Conservation (phyloP, 2,888 invertebrate species). For the Amphipoea lucens region DNA sequence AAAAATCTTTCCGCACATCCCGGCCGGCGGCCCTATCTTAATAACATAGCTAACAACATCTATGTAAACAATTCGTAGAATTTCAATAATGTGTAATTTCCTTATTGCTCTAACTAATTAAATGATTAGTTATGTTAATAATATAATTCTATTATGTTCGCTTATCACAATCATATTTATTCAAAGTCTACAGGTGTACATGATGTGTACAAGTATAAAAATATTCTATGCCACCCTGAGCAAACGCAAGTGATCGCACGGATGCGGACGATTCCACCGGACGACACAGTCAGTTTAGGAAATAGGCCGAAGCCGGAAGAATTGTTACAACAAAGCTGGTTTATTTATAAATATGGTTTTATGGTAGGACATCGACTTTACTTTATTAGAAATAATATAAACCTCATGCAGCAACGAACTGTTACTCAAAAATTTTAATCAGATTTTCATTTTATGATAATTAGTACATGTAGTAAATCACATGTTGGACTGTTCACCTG, state of each 20-base stretch:
- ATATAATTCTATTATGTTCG: constrained; percentile 15
- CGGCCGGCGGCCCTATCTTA: constrained; percentile 2
- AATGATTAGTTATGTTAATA: constrained; percentile 34
- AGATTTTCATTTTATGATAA: constrained; percentile 26
- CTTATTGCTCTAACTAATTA: constrained; percentile 41
- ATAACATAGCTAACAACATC: constrained; percentile 1
- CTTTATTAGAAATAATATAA: constrained; percentile 17
- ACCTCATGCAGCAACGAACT: background rate
- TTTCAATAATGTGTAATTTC: constrained; percentile 39
- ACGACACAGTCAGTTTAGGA: constrained; percentile 20
- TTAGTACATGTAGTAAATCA: constrained; percentile 3
- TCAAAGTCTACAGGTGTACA: constrained; percentile 13
- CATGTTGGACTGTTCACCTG: constrained; percentile 3
- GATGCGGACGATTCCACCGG: constrained; percentile 15
- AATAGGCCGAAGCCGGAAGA: constrained; percentile 14
- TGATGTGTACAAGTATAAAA: background rate
- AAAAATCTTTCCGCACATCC: background rate
- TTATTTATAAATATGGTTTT: constrained; percentile 34
- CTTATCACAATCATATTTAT: constrained; percentile 26
- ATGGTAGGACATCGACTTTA: constrained; percentile 11
- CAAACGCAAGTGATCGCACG: constrained; percentile 13
- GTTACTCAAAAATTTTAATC: constrained; percentile 6
- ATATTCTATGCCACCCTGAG: background rate
- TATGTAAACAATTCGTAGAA: constrained; percentile 24
- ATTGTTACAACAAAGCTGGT: constrained; percentile 22